These are phyloP conservation scores for Spodoptera picta DNA, from an alignment of 2,888 invertebrate genomes.

Conservation along the genomic window DNA sequence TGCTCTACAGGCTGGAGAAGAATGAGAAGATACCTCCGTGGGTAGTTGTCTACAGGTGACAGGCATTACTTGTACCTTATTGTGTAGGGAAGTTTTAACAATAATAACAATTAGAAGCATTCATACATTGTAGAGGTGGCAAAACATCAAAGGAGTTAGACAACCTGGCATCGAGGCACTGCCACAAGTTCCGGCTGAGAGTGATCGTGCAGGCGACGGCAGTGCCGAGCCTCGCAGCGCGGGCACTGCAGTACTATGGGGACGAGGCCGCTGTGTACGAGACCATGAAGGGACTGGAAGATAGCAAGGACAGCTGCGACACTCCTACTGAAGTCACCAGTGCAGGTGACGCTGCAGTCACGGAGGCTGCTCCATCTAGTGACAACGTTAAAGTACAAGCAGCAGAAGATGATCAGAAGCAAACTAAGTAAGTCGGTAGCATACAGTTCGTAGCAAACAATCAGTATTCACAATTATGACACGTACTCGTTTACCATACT, in stretches of 20 bases:
- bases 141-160: constrained; percentile 78
- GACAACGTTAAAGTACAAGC: not conserved
- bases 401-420: not conserved
- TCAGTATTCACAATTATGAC: no score
- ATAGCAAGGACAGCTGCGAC: not conserved
- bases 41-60: constrained; percentile 78
- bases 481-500: no score
- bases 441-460: no score
- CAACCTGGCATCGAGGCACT: constrained; percentile 82
- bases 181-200: constrained; percentile 83
- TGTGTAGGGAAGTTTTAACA: no score
- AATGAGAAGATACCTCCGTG: constrained; percentile 80
- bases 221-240: constrained; percentile 61
- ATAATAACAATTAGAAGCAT: no score
- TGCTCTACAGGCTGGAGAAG: constrained; percentile 76
- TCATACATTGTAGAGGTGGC: constrained; percentile 76
- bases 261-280: constrained; percentile 60
- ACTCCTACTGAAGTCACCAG: not conserved
- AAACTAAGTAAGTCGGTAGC: constrained; percentile 2
- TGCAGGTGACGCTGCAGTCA: not conserved
- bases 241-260: constrained; percentile 67
- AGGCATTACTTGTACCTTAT: no score
- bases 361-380: not conserved
- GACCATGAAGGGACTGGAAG: constrained; percentile 43
- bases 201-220: constrained; percentile 69